Evolutionary conservation across 2,113 vertebrate species (phyloP).

Genomic region (Psilopsiagon aymara): DNA sequence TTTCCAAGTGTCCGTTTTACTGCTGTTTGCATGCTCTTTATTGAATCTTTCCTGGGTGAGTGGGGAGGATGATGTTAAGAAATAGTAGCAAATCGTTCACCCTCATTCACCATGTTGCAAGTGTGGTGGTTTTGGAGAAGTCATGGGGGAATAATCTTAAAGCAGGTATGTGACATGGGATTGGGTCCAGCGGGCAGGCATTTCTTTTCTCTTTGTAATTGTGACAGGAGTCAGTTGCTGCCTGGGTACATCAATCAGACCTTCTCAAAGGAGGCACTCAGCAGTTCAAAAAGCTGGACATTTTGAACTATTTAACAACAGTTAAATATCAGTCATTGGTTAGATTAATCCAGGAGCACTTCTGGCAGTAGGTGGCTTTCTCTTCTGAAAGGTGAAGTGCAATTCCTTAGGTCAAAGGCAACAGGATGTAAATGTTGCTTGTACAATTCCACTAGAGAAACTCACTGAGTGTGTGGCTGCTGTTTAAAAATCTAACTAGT

Average conservation of each 20-base stretch:
- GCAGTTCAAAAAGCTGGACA: background rate
- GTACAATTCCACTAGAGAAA: background rate
- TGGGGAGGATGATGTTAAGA: background rate
- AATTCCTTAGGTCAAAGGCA: background rate
- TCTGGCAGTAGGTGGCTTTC: background rate
- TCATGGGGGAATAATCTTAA: background rate
- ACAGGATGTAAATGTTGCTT: background rate
- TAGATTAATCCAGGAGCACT: background rate
- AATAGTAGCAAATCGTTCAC: background rate
- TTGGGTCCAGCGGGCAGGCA: background rate
- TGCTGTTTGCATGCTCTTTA: background rate
- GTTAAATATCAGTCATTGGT: background rate
- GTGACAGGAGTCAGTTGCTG: background rate
- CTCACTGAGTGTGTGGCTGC: background rate
- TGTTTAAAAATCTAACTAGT: constrained; percentile 26
- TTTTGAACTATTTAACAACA: background rate
- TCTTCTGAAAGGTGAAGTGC: background rate
- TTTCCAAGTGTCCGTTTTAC: background rate
- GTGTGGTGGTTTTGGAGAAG: background rate
- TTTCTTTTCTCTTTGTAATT: background rate
- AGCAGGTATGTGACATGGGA: fast-evolving
- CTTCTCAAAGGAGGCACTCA: background rate
- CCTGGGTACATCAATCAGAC: background rate
- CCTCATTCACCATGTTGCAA: background rate
- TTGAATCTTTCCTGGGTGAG: background rate